Percentiles rank a stretch among this genome's conserved stretches.
Evolutionary conservation across 53 echinoderm and acorn worm genomes (phyloP).

Genomic region (Patiria pectinifera): DNA sequence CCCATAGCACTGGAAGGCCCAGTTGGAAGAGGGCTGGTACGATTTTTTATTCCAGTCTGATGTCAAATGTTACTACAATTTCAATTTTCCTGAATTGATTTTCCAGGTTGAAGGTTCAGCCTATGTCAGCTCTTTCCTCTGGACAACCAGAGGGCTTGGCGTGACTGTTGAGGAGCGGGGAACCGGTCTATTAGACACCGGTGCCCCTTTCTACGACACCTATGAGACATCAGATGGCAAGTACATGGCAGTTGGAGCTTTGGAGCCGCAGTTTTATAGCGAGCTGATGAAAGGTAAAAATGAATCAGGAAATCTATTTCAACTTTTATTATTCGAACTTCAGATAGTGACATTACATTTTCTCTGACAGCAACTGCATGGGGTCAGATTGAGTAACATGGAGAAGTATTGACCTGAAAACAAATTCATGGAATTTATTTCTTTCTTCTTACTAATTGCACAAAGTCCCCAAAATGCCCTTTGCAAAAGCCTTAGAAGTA

Average conservation of each 20-base stretch:
- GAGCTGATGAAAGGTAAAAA: constrained; percentile 80
- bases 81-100: not conserved
- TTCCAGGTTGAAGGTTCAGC: constrained; percentile 84
- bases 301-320: not conserved
- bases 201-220: constrained; percentile 90
- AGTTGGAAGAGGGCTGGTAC: too few species aligned
- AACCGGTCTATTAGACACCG: constrained; percentile 79
- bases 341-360: not conserved
- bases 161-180: constrained; percentile 73
- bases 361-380: not conserved
- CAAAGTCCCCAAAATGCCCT: too few species aligned
- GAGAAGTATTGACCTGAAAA: too few species aligned
- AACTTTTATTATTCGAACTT: too few species aligned
- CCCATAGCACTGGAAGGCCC: too few species aligned
- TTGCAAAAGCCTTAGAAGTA: too few species aligned
- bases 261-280: constrained; percentile 92
- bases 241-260: constrained; percentile 92
- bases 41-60: too few species aligned
- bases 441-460: too few species aligned
- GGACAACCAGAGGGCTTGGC: constrained; percentile 68
- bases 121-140: constrained; percentile 83
- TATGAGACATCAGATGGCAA: constrained; percentile 88
- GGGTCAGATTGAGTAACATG: not conserved
- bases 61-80: too few species aligned
- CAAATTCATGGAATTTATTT: too few species aligned